Base-by-base conservation (phyloP, 2,797 vertebrate genomes). In the Setipinna tenuifilis region DNA sequence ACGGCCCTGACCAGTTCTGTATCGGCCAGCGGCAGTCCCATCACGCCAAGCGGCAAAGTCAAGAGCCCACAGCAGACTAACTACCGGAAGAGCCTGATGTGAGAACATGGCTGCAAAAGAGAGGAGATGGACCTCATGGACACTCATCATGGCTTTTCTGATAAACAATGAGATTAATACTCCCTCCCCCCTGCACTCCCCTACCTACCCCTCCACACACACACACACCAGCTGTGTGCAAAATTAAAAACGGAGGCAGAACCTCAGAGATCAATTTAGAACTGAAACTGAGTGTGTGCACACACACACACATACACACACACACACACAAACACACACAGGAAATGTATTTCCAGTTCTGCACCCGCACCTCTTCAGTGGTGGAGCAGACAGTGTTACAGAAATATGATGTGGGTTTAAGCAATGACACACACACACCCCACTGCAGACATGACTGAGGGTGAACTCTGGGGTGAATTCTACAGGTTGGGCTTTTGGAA, bases 81-180 rank as follows among this genome's bases (percentile, higher is more conserved):
- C 54, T 93, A 95, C 91, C 93, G 93, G 85, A 97, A 95, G 91
- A 97, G 96, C 92, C 92, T 96, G 88, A 97, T 96, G 96, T 98
- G 95, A 97, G 85, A 86, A 88, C 83, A 75, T 87, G 85, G 81
- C 31, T 6, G 41, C 41, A 35, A 28, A 10, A 81, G 2, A 68
- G 0, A 12, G 71, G 71, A 78, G 16, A 78, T 78, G 71, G 71
- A 78, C 71, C 71, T 21, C 16, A 21, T 41, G 71, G 21, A 54
- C 50, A 3, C 10, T 48, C 3, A 48, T 3, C 46, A 21, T 54
- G 7, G 31, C 35, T 78, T 78, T 19, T 17, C 71, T 41, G 35
- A 78, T 78, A 6, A 78, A 41, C 41, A 16, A 78, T 44, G 71
- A 78, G 71, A 78, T 78, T 78, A 78, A 31, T 28, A 16, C 62